Evolutionary conservation across 2,113 vertebrate genomes (phyloP).

Genomic region (Syrmaticus mikado): DNA sequence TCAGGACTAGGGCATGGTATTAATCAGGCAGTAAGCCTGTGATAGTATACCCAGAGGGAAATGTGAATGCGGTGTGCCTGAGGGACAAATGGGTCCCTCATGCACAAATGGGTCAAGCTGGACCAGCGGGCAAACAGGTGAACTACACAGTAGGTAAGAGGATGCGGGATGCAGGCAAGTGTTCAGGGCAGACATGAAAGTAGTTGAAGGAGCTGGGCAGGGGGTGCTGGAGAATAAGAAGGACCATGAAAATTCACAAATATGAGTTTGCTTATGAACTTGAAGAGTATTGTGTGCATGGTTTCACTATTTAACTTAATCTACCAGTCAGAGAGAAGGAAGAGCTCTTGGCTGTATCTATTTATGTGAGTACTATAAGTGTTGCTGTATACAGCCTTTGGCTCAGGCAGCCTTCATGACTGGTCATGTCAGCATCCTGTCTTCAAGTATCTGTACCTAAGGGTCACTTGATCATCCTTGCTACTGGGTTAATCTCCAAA

Average conservation of each 20-base stretch:
- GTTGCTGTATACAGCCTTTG: not conserved
- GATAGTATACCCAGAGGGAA: no score
- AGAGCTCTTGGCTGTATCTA: fast-evolving
- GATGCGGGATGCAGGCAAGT: not conserved
- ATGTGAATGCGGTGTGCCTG: not conserved
- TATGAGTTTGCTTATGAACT: fast-evolving
- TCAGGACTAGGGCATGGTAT: not conserved
- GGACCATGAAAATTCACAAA: fast-evolving
- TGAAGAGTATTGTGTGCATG: fast-evolving
- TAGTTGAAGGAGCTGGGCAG: not conserved
- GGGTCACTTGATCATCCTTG: not conserved
- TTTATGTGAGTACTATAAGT: not conserved
- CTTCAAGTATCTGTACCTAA: not conserved
- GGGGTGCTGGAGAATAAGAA: not conserved
- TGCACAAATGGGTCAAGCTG: not conserved
- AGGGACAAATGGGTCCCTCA: not conserved
- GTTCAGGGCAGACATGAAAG: not conserved
- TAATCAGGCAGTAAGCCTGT: fast-evolving
- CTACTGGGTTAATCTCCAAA: not conserved
- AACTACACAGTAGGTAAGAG: not conserved
- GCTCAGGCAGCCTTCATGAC: not conserved
- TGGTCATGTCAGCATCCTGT: not conserved
- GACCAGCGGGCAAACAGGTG: not conserved
- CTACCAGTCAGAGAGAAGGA: not conserved
- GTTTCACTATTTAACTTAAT: not conserved